Base-by-base conservation (phyloP, 2,797 vertebrate genomes). In the Acestrorhynchus altus region DNA sequence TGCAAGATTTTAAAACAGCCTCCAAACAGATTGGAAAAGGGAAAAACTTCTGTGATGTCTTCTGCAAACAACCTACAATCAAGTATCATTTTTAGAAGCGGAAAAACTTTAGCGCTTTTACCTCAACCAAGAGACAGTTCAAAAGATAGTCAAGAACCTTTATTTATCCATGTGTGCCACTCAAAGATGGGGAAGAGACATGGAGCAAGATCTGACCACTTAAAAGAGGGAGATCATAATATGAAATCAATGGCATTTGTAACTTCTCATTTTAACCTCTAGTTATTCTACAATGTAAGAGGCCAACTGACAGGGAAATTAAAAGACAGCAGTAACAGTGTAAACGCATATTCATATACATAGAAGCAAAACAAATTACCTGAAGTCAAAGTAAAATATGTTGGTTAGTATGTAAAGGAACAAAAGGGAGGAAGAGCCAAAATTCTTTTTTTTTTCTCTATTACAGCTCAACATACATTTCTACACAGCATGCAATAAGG, bases 401-500 rank as follows among this genome's bases (percentile, higher is more conserved):
- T 88, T 86, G 90, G 88, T 92, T 92, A 92, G 89, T 91, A 93
- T 91, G 89, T 89, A 86, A 88, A 90, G 85, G 78, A 92, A 92
- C 90, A 86, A 90, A n/a, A 93, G 87, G 78, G 82, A 83, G 74
- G 63, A 81, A 90, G 84, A 91, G 90, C 81, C 81, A 89, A 91
- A 91, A 88, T 80, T 89, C 88, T 78, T 88, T 83, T 81, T 83
- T 81, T 71, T 83, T 84, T 76, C 77, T 87, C 88, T 92, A 88
- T 88, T 89, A 93, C 88, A 93, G 89, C 89, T 92, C 83, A n/a
- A 92, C 93, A 92, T 93, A 94, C 92, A 92, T 92, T 90, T 93
- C 93, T 94, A 95, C 90, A 92, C 84, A 86, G 93, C 94, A 95
- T 95, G 94, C 94, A 94, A 87, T 94, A 95, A 95, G 94, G 94